phyloP scores from a whole-genome alignment of 2,888 invertebrate genomes.

The Idaea biselata region DNA sequence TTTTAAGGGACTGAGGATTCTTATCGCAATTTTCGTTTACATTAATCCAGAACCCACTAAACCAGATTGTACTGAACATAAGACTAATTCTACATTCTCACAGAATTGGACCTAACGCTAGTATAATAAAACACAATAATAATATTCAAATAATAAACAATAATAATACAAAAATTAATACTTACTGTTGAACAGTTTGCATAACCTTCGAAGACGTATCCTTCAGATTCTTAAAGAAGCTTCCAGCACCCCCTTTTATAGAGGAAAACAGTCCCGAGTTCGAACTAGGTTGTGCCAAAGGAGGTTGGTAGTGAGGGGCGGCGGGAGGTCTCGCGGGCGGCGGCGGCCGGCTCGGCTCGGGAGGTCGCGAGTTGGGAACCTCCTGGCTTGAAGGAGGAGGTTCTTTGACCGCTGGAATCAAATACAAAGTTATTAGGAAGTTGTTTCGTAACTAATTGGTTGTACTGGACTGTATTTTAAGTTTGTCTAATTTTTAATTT shows the following conservation, averaged over 20 bases:
- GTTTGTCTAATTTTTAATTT: too few species aligned
- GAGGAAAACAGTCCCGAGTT: slow-evolving; percentile 87
- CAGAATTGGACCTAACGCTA: too few species aligned
- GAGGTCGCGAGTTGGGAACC: slow-evolving; percentile 53
- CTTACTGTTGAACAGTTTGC: slow-evolving; percentile 95
- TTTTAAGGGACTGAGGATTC: too few species aligned
- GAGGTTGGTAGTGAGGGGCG: slow-evolving; percentile 55
- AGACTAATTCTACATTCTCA: too few species aligned
- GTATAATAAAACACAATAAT: not conserved
- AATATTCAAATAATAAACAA: not conserved
- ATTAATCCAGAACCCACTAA: too few species aligned
- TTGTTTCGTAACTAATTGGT: not conserved
- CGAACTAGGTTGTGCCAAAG: slow-evolving; percentile 44
- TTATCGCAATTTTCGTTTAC: too few species aligned
- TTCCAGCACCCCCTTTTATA: slow-evolving; percentile 95
- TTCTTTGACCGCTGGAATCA: slow-evolving; percentile 57
- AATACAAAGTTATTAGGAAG: slow-evolving; percentile 11
- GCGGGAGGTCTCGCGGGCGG: slow-evolving; percentile 53
- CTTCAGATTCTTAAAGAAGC: slow-evolving; percentile 94
- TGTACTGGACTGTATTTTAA: not conserved
- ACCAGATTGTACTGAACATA: too few species aligned
- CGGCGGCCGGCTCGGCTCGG: slow-evolving; percentile 62
- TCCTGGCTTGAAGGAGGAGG: slow-evolving; percentile 46
- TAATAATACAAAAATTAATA: slow-evolving; percentile 28
- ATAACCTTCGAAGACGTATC: slow-evolving; percentile 98